Conservation (phyloP, 2,888 invertebrate species). For the Syrphus vitripennis region DNA sequence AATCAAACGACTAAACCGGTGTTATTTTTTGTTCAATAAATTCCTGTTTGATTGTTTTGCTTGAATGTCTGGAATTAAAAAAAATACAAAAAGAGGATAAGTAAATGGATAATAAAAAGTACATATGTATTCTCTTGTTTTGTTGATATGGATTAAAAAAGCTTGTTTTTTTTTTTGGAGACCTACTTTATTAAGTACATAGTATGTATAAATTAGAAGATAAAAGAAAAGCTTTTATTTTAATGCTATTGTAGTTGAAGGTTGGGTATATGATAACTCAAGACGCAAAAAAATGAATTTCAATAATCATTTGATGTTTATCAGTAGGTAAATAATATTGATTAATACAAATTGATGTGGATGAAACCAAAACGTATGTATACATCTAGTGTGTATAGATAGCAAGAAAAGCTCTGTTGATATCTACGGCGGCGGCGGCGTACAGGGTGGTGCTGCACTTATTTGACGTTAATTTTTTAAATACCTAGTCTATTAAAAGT, state of each 20-base stretch:
- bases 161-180: background rate
- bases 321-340: background rate
- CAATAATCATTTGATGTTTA: background rate
- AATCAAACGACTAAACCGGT: conserved; percentile 17
- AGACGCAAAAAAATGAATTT: background rate
- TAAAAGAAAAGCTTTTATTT: background rate
- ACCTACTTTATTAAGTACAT: too few species aligned
- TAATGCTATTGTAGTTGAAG: background rate
- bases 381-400: background rate
- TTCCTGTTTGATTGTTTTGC: conserved; percentile 3
- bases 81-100: conserved; percentile 7
- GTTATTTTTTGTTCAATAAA: conserved; percentile 9
- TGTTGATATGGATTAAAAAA: conserved; percentile 19
- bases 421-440: too few species aligned
- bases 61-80: conserved; percentile 36
- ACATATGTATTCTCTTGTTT: background rate
- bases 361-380: rapidly evolving
- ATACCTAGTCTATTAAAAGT: too few species aligned
- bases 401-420: background rate
- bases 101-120: background rate
- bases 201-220: background rate
- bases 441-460: too few species aligned
- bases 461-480: too few species aligned
- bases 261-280: background rate
- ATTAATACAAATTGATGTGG: background rate